Conservation (phyloP, 2,888 invertebrate genomes). For the Dyspetes luteomarginatus region DNA sequence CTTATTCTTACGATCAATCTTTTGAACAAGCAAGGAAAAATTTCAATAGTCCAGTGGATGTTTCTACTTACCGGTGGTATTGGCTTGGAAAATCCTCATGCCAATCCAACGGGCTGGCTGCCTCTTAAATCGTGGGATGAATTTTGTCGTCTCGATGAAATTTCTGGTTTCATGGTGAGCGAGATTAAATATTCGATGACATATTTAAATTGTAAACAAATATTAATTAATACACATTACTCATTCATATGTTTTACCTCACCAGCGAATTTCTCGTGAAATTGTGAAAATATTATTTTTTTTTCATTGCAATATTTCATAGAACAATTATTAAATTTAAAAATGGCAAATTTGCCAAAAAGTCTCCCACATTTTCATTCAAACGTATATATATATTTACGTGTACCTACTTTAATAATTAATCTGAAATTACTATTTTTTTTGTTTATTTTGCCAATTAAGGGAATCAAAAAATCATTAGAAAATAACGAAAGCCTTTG, state of each 20-base stretch:
- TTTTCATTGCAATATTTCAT: too few species aligned
- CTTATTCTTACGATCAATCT: conserved; percentile 90
- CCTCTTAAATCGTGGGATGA: conserved; percentile 91
- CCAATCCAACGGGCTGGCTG: conserved; percentile 90
- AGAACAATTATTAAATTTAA: too few species aligned
- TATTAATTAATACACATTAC: background rate
- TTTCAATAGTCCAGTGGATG: conserved; percentile 90
- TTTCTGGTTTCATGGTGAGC: conserved; percentile 83
- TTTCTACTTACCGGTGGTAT: conserved; percentile 95
- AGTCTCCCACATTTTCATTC: too few species aligned
- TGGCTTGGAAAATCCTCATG: conserved; percentile 90
- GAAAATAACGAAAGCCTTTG: conserved; percentile 85
- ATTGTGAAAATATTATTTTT: too few species aligned
- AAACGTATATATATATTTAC: too few species aligned
- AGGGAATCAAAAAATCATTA: conserved; percentile 89
- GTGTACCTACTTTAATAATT: too few species aligned
- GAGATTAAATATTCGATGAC: background rate
- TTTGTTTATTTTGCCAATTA: conserved; percentile 14
- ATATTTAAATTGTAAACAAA: background rate
- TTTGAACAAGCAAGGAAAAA: conserved; percentile 86
- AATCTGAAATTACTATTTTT: conserved; percentile 1
- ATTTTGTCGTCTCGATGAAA: conserved; percentile 87
- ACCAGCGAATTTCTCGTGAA: too few species aligned
- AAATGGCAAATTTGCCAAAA: background rate
- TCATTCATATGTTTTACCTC: too few species aligned